These are phyloP conservation scores for Cheilosia soror DNA, from an alignment of 2,888 invertebrate genomes.

Conservation along the genomic window DNA sequence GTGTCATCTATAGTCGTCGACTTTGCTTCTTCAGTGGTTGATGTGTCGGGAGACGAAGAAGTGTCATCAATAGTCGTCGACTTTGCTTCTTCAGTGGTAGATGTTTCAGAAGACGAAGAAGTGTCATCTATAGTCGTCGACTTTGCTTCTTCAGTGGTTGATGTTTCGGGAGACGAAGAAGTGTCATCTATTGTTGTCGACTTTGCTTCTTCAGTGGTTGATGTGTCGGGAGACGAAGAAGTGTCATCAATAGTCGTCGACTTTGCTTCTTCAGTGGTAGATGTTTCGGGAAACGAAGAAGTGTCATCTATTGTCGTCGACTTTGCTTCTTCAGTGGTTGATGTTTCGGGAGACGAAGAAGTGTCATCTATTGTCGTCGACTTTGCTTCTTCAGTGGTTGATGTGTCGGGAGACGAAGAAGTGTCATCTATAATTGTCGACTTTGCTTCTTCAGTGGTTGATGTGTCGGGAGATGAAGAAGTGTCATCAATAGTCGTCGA, in stretches of 20 bases:
- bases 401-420: not conserved
- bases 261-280: not conserved
- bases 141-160: not conserved
- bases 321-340: not conserved
- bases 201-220: slow-evolving; percentile 2
- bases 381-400: not conserved
- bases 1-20: not conserved
- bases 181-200: not conserved
- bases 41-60: not conserved
- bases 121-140: not conserved
- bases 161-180: not conserved
- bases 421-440: too few species aligned
- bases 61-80: not conserved
- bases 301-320: not conserved
- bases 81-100: not conserved
- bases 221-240: not conserved
- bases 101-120: too few species aligned
- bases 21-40: not conserved
- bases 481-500: too few species aligned
- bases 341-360: not conserved
- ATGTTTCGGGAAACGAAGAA: not conserved
- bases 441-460: not conserved
- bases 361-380: not conserved
- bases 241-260: not conserved
- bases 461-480: not conserved